Evolutionary conservation across 2,113 vertebrate genomes (phyloP), one percentile per base, ranked within the genome.

Genomic region (Mesembrinibis cayennensis): DNA sequence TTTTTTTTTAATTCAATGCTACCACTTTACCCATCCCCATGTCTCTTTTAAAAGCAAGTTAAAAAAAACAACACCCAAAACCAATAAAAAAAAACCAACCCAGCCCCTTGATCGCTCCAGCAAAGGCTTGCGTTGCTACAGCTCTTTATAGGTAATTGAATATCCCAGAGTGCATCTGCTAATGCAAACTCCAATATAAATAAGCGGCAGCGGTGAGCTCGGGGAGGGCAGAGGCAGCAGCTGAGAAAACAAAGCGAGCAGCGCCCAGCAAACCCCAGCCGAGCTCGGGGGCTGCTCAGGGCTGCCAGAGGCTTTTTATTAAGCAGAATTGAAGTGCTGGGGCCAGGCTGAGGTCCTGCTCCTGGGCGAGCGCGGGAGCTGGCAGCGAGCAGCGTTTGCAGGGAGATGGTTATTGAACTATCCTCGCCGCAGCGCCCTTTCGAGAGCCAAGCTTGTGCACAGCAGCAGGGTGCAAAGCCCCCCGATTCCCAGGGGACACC

Each of bases 211-310:
- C 1, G 12, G 58, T 10, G 71, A 69, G 52, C 59, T 27, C 7
- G 2, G 58, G 53, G 85, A 87, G 82, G 91, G 82, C 74, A 87
- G 72, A 94, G 89, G 76, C 78, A 4, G 90, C 96, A 94, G 96
- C 96, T 95, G 94, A 95, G 92, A 85, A 82, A 94, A 95, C 96
- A 97, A 92, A 95, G 49, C 49, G 2, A 58, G 16, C 61, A 34
- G 86, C 1, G 2, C 77, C 72, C 94, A 30, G 91, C 89, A 45
- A 91, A 53, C 34, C 30, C 20, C 2, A 5, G 44, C 55, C 85
- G 19, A 40, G 67, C 78, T 66, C 10, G 16, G 53, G 53, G 53
- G 50, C 50, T 52, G 50, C 50, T 52, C 19, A 2, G 32, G 50
- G 71, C 86, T 91, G 95, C 82, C 81, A 72, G 63, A 49, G 50